Base-by-base conservation (phyloP, 1,140 invertebrate species). In the Pseudomyrmex cubaensis region DNA sequence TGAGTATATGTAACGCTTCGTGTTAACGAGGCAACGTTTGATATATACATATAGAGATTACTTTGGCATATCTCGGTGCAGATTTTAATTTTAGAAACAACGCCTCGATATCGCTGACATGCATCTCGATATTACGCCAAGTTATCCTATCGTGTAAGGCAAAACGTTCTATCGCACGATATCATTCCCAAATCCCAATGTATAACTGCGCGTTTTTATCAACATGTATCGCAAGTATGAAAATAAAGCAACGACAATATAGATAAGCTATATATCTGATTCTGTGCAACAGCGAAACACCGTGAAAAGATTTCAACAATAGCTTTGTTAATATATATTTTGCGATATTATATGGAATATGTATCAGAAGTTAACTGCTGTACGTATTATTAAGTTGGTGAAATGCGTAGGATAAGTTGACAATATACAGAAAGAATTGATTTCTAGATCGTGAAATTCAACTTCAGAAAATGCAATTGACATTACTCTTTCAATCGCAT, bases 71-170 rank as follows among this genome's bases (percentile, higher is more conserved):
- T 80, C 76, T 59, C 56, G 54, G 59, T 80, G 61, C 66, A 50
- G 76, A 80, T 80, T 70, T 80, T 80, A 80, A 66, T 72, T 80
- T 54, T 80, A 66, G 54, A 80, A 80, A 80, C 69, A 48, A 22
- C 66, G 67, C 10, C 12, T 15, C 20, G 46, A 57, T 80, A 80
- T 61, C 54, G 2, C 54, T 80, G 76, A 80, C 69, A 70, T 35
- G 54, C 54, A 80, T 72, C 76, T 80, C 76, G 12, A 57, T 61
- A 80, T 70, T 78, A 70, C 54, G 9, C 10, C 17, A 35, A 72
- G 54, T 9, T 72, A 48, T 22, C 12, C 17, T 56, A 66, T 35
- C 15, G 66, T 35, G 5, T 72, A 72, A 80, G 72, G 66, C 46
- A 44, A 70, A 57, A 70, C 76, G 54, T 67, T 72, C 66, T 48